A percentile compares a stretch with the other conserved stretches of the same genome.
Conservation (phyloP, 2,113 vertebrate species). For the Campylomormyrus numenius region DNA sequence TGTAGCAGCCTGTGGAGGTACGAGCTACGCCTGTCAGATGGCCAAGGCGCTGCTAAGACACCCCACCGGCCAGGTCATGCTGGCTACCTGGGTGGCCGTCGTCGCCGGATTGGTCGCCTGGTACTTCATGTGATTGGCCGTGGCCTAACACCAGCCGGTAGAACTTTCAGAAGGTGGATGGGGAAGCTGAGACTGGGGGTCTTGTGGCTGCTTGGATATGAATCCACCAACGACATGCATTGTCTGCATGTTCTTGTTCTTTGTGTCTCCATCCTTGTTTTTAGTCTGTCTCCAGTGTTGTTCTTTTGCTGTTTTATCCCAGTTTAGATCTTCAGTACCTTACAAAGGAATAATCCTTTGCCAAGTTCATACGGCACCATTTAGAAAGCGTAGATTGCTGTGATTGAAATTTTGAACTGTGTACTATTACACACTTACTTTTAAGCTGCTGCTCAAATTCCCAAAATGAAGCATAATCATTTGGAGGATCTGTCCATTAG, state of each 20-base stretch:
- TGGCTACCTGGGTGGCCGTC: conserved; percentile 69
- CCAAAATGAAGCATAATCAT: background rate
- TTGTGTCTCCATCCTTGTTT: conserved; percentile 12
- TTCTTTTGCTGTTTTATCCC: background rate
- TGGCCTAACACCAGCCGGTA: conserved; percentile 1
- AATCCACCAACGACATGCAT: conserved; percentile 9
- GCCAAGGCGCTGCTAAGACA: conserved; percentile 61
- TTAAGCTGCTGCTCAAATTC: background rate
- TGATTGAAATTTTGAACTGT: background rate
- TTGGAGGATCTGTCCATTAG: background rate
- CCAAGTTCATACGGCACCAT: background rate
- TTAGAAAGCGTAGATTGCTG: background rate
- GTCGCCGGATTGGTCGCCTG: conserved; percentile 73
- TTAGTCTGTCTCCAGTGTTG: conserved; percentile 32
- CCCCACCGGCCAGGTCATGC: conserved; percentile 71
- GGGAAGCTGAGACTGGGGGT: background rate
- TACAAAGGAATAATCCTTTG: background rate
- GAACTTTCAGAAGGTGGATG: background rate
- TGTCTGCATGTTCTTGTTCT: background rate
- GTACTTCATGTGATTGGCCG: conserved; percentile 76
- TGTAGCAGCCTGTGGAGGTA: conserved; percentile 53
- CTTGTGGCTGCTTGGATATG: conserved; percentile 1
- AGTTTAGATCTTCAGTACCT: conserved; percentile 16
- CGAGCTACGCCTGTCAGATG: conserved; percentile 57
- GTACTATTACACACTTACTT: background rate